Conservation (phyloP, 2,113 vertebrate genomes). For the Hippocampus barbouri region DNA sequence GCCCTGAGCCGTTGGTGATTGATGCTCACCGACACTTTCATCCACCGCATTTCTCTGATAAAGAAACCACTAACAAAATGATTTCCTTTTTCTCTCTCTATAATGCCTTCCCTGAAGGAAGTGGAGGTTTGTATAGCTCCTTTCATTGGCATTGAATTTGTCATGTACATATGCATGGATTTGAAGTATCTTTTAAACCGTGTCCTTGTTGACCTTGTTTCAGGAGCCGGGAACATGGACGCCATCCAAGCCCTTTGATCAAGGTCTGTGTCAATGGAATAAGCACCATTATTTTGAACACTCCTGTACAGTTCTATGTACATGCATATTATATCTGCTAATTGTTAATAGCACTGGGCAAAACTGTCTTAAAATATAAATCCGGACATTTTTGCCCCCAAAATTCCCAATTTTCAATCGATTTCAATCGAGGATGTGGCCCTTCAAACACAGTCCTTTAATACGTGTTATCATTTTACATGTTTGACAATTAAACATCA, state of each 20-base stretch:
- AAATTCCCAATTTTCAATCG: neutral
- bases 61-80: constrained; percentile 16
- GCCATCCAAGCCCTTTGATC: constrained; percentile 86
- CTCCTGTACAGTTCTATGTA: neutral
- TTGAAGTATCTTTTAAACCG: neutral
- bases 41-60: neutral
- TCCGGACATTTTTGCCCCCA: neutral
- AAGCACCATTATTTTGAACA: neutral
- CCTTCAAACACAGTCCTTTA: too few relatives aligned
- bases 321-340: neutral
- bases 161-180: neutral
- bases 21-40: constrained; percentile 2
- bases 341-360: neutral
- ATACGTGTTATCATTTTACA: too few relatives aligned
- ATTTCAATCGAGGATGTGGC: neutral
- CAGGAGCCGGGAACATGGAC: constrained; percentile 86
- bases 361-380: neutral
- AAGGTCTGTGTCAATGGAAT: constrained; percentile 75
- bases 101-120: constrained; percentile 69
- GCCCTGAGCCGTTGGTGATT: constrained; percentile 15
- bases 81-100: constrained; percentile 46
- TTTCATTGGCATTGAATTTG: constrained; percentile 15
- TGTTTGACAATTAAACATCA: too few relatives aligned
- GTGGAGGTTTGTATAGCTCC: constrained; percentile 72
- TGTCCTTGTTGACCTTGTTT: constrained; percentile 21